Evolutionary conservation across 2,888 invertebrate species (phyloP), one percentile per base, ranked within the genome.

Genomic region (Cheilosia pagana): DNA sequence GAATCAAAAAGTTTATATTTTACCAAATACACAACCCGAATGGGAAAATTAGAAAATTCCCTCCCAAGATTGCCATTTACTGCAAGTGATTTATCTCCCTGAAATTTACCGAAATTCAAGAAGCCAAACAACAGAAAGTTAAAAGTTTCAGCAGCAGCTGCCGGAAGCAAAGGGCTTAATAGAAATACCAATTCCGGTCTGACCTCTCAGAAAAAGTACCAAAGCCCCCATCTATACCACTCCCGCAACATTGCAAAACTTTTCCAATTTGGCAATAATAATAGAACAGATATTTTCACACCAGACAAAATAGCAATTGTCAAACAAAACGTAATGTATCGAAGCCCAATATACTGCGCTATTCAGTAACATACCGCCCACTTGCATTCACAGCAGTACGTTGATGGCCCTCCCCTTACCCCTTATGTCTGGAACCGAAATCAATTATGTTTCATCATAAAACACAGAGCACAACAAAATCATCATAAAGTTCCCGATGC

Each of bases 231-330:
- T 41, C 59, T 41, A 19, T 25, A 25, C 57, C 48, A 39, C 65
- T 45, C 50, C 52, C 39, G 28, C 35, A 45, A 62, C 55, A n/a
- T 72, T 62, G 45, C 16, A 31, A 86, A 86, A 86, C 76, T 86
- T 86, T 86, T 86, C 76, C 85, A 86, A 86, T 86, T 86, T 86
- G 71, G 76, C 76, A 86, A 86, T 86, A 86, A 86, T 86, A 81
- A 86, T 75, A 78, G 63, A 86, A 81, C 81, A 86, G 70, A 81
- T 81, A 86, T 81, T 86, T 86, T 76, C 72, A 76, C 81, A 76
- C 76, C 52, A 81, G 62, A 86, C 76, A 71, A 81, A 86, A 81
- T 72, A 48, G 67, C 76, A 76, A 81, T 81, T 86, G 79, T 81
- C 78, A 83, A 83, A 60, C 63, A 78, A 79, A 83, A 72, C 62